These are phyloP conservation scores for Calephelis virginiensis DNA, from an alignment of 1,140 invertebrate genomes.

Conservation along the genomic window DNA sequence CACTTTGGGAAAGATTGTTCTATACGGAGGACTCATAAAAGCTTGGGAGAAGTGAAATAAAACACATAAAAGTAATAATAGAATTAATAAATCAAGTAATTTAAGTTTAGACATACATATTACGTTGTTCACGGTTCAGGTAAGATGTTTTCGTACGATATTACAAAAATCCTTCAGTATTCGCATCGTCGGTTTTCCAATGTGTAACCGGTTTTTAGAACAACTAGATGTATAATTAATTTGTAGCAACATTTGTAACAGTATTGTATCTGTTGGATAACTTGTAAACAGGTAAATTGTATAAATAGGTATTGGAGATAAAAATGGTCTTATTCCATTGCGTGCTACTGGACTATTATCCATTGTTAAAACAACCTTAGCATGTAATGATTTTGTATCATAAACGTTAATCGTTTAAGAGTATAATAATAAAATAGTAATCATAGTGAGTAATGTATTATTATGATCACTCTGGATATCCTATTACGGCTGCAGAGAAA, in stretches of 20 bases:
- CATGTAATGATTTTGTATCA: too few species aligned
- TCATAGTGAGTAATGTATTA: too few species aligned
- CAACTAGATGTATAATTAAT: conserved; percentile 4
- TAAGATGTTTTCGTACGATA: conserved; percentile 2
- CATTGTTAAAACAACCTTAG: not conserved
- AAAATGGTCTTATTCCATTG: conserved; percentile 1
- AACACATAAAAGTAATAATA: too few species aligned
- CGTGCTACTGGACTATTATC: conserved; percentile 1
- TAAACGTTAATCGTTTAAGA: too few species aligned
- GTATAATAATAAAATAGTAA: too few species aligned
- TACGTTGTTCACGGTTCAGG: conserved; percentile 1
- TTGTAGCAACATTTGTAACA: not conserved
- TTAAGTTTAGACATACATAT: not conserved
- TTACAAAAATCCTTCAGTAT: conserved; percentile 15
- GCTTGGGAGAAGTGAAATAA: too few species aligned
- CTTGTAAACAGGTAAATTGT: not conserved
- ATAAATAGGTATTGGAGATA: conserved; percentile 2
- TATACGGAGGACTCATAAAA: too few species aligned
- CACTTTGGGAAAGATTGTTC: too few species aligned
- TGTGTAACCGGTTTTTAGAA: not conserved
- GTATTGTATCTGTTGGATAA: not conserved
- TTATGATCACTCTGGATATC: too few species aligned
- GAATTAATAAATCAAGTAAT: not conserved
- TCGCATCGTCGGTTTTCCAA: conserved; percentile 12
- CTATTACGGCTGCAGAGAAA: too few species aligned